These are phyloP conservation scores for Drosophila melanosoma DNA, from an alignment of 2,888 invertebrate species.

Conservation along the genomic window DNA sequence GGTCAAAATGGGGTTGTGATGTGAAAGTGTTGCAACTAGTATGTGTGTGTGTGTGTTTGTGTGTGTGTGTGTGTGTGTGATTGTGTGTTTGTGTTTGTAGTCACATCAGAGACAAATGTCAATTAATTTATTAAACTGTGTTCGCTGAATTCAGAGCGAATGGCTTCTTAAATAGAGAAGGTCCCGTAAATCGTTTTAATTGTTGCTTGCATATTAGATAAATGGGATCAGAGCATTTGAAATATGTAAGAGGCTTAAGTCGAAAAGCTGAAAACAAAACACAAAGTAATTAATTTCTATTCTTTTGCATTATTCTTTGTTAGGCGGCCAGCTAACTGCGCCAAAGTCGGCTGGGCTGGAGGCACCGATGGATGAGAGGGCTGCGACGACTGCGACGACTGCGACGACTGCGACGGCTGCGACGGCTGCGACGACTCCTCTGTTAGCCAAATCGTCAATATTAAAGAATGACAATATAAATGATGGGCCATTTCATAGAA, in stretches of 20 bases:
- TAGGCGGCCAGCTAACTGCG: slow-evolving; percentile 39
- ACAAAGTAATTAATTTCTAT: slow-evolving; percentile 74
- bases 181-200: slow-evolving; percentile 73
- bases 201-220: slow-evolving; percentile 70
- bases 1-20: not conserved
- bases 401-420: not conserved
- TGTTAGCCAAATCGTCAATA: slow-evolving; percentile 47
- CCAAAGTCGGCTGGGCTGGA: slow-evolving; percentile 1
- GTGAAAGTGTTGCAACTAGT: slow-evolving; percentile 1
- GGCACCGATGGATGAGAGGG: slow-evolving; percentile 14
- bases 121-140: slow-evolving; percentile 74
- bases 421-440: slow-evolving; percentile 2
- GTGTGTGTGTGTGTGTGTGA: too few species aligned
- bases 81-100: not conserved
- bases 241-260: slow-evolving; percentile 66
- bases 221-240: slow-evolving; percentile 71
- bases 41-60: not conserved
- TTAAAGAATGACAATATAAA: slow-evolving; percentile 76
- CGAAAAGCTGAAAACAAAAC: slow-evolving; percentile 47
- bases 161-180: slow-evolving; percentile 36
- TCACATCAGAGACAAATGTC: slow-evolving; percentile 30
- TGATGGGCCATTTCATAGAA: slow-evolving; percentile 74
- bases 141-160: slow-evolving; percentile 9
- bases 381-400: slow-evolving; percentile 3
- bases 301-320: slow-evolving; percentile 27